Evolutionary conservation across 2,113 vertebrate species (phyloP).

Genomic region (Plestiodon gilberti): DNA sequence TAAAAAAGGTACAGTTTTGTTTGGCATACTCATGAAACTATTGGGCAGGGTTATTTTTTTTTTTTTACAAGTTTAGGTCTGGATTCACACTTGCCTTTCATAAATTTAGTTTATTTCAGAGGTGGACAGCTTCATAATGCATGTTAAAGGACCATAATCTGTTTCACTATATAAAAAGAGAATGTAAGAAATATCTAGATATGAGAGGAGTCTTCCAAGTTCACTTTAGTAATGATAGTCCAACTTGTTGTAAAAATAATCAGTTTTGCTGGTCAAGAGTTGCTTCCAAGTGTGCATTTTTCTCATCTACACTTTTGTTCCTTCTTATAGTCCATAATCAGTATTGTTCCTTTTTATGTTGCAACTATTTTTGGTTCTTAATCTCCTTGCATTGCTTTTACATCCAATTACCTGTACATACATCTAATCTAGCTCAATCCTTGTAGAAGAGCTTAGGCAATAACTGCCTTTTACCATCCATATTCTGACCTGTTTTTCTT

Average conservation of each 20-base stretch:
- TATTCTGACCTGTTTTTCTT: slow-evolving; percentile 2
- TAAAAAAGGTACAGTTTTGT: background rate
- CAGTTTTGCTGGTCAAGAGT: background rate
- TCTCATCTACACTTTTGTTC: background rate
- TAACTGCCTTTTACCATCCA: slow-evolving; percentile 10
- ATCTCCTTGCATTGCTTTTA: slow-evolving; percentile 8
- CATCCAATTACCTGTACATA: background rate
- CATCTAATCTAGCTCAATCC: background rate
- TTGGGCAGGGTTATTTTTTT: background rate
- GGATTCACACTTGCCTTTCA: background rate
- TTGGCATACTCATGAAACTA: background rate
- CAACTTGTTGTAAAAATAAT: background rate
- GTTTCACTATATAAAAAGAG: too few relatives aligned
- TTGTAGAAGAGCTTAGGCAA: slow-evolving; percentile 22
- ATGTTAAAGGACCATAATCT: background rate
- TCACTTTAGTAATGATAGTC: background rate
- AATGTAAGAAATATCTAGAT: background rate
- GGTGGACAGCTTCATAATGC: background rate
- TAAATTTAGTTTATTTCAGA: background rate
- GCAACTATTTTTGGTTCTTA: background rate
- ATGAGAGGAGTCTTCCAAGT: background rate
- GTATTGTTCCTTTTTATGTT: slow-evolving; percentile 4
- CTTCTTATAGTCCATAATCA: background rate
- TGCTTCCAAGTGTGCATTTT: background rate
- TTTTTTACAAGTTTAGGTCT: background rate